phyloP scores from a whole-genome alignment of 2,797 vertebrate species.

The Muraenolepis orangiensis region DNA sequence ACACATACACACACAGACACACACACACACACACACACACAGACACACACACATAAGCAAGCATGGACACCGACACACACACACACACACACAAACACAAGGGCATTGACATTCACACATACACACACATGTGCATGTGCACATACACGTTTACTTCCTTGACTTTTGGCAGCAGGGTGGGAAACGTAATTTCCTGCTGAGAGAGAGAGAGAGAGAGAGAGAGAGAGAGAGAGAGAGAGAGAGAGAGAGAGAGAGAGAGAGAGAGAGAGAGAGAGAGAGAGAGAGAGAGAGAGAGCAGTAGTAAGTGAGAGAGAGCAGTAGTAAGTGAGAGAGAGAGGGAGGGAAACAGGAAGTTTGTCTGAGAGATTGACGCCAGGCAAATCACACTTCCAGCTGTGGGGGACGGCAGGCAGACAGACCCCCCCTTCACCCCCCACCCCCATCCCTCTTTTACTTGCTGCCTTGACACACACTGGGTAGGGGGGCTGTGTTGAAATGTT shows the following conservation, averaged over 20 bases:
- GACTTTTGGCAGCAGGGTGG: conserved; percentile 39
- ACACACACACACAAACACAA: background rate
- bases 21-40: background rate
- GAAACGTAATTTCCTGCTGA: conserved; percentile 63
- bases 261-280: background rate
- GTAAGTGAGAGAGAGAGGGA: background rate
- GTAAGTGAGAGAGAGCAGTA: conserved; percentile 29
- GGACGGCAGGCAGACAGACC: conserved; percentile 34
- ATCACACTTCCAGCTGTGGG: conserved; percentile 69
- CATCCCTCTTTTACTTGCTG: background rate
- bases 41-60: conserved; percentile 1
- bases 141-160: conserved; percentile 16
- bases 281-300: background rate
- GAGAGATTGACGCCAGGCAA: conserved; percentile 49
- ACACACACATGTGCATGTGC: conserved; percentile 25
- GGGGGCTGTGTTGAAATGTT: background rate
- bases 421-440: conserved; percentile 40
- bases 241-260: background rate
- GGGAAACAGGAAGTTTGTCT: conserved; percentile 20
- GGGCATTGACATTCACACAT: background rate
- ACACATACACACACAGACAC: conserved; percentile 11
- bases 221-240: background rate
- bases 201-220: background rate
- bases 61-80: conserved; percentile 40
- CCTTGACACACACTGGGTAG: conserved; percentile 12